Evolutionary conservation across 2,888 invertebrate species (phyloP).

Genomic region (Dasysyrphus tricinctus): DNA sequence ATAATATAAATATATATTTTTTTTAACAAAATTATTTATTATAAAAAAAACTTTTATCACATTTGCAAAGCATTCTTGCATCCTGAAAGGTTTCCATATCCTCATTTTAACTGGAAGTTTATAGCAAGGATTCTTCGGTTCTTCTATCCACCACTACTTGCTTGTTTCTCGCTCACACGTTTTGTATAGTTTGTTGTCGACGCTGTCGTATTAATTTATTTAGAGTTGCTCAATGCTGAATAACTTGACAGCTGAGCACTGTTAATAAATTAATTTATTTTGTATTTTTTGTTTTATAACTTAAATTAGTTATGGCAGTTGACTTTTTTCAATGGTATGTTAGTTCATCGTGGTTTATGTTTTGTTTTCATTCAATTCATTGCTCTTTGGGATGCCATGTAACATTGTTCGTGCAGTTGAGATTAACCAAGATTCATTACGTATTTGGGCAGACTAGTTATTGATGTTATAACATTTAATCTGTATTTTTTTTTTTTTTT

Average conservation of each 20-base stretch:
- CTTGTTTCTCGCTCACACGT: slow-evolving; percentile 17
- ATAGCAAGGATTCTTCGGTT: background rate
- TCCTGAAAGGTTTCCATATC: slow-evolving; percentile 67
- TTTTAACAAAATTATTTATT: slow-evolving; percentile 26
- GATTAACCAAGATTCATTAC: slow-evolving; percentile 91
- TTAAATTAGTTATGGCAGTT: slow-evolving; percentile 72
- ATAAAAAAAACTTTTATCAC: slow-evolving; percentile 67
- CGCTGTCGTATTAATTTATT: background rate
- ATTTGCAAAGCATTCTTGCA: slow-evolving; percentile 71
- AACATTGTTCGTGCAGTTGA: slow-evolving; percentile 27
- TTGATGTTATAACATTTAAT: slow-evolving; percentile 93
- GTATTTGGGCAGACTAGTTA: slow-evolving; percentile 94
- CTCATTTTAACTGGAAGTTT: slow-evolving; percentile 50
- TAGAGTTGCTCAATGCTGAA: slow-evolving; percentile 26
- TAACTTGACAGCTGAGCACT: slow-evolving; percentile 39
- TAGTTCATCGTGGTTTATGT: slow-evolving; percentile 36
- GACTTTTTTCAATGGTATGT: slow-evolving; percentile 74
- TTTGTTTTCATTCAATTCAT: slow-evolving; percentile 16
- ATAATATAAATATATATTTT: background rate
- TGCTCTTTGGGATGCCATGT: slow-evolving; percentile 54
- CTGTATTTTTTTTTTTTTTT: slow-evolving; percentile 83
- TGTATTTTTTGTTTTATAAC: slow-evolving; percentile 50
- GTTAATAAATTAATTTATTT: slow-evolving; percentile 27
- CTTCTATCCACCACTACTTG: slow-evolving; percentile 6
- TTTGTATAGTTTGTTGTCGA: slow-evolving; percentile 5